Conservation (phyloP, 1,140 invertebrate species). For the Hermetia illucens region DNA sequence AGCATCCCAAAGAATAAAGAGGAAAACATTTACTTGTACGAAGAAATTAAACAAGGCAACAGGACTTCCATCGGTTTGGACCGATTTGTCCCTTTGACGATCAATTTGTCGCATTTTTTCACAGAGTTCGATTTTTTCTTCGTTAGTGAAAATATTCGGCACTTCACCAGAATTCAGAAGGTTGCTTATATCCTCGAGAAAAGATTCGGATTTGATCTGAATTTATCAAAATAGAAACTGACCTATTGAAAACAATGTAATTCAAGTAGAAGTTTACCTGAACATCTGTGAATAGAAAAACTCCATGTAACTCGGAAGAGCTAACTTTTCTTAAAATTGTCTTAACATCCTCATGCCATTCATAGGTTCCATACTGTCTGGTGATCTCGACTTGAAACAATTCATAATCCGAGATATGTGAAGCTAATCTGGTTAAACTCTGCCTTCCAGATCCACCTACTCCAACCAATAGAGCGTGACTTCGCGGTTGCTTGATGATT, state of each 20-base stretch:
- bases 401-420: conserved; percentile 89
- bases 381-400: conserved; percentile 85
- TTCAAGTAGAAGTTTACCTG: no score
- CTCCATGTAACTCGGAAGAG: conserved; percentile 69
- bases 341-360: conserved; percentile 89
- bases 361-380: conserved; percentile 62
- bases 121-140: conserved; percentile 85
- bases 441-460: conserved; percentile 87
- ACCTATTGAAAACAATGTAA: not conserved
- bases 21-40: conserved; percentile 34
- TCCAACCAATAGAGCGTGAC: conserved; percentile 73
- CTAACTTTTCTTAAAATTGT: conserved; percentile 65
- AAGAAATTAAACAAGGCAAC: conserved; percentile 90
- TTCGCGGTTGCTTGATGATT: conserved; percentile 80
- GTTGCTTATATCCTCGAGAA: conserved; percentile 89
- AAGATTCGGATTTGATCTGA: conserved; percentile 84
- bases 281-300: conserved; percentile 82
- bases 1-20: not conserved
- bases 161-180: conserved; percentile 88
- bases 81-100: conserved; percentile 71
- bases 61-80: conserved; percentile 84
- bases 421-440: conserved; percentile 74
- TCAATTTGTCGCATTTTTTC: conserved; percentile 90
- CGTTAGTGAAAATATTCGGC: conserved; percentile 75
- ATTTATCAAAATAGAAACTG: conserved; percentile 12